Evolutionary conservation across 2,113 vertebrate genomes (phyloP), one percentile per base, ranked within the genome.

Genomic region (Edolisoma coerulescens): DNA sequence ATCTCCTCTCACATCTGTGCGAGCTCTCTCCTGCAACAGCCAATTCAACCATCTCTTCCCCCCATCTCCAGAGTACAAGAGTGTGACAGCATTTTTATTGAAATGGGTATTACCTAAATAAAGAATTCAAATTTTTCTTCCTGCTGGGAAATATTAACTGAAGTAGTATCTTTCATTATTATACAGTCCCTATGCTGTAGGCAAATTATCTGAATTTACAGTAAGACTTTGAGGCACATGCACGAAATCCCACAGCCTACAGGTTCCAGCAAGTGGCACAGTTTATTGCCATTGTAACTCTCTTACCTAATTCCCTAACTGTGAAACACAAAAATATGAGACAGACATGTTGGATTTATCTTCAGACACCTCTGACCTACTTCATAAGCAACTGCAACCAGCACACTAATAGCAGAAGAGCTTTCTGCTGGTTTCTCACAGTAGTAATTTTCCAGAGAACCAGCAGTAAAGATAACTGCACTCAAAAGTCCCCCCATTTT

Each of bases 31-130:
- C 47, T 24, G 28, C 35, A 70, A 71, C 4, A 41, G 44, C 9
- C 15, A 54, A 20, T 67, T 50, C 56, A 77, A 49, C 0, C 6
- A 6, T 23, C 20, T 50, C 44, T 41, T 33, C 6, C 27, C 7
- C 3, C 4, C 12, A 49, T 8, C 18, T 53, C 42, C 2, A 0
- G 0, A 63, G 39, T 7, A 60, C 9, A 73, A 47, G 49, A 63
- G 30, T 24, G 61, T 32, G 33, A 76, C 17, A 26, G 37, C 6
- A 35, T 39, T 80, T n/a, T 44, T 41, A 80, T 1, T 49, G 41
- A 92, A 84, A 63, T 8, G 84, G 13, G 5, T 75, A 79, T 26
- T 64, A 15, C 28, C 57, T 68, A 91, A 87, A 53, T 41, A 89
- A 91, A 76, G 19, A 7, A 82, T 26, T 73, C 9, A 19, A 35